Conservation (phyloP, 1,140 invertebrate genomes). For the Daktulosphaira vitifoliae region DNA sequence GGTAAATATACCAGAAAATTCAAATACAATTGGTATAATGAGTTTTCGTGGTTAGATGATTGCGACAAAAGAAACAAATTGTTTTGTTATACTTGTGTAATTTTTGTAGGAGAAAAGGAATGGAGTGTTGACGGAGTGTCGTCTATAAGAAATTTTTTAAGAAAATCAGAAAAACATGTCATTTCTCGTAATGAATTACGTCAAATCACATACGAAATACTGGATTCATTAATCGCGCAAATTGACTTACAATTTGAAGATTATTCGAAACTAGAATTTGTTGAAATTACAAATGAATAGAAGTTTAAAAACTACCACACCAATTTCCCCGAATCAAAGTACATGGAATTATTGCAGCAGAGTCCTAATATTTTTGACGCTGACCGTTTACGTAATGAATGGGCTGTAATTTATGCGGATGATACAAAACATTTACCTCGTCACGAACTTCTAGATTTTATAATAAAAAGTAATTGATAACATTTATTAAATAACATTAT, state of each 20-base stretch:
- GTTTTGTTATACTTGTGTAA: conserved; percentile 27
- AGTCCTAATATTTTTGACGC: not conserved
- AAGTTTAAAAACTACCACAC: not conserved
- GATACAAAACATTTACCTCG: not conserved
- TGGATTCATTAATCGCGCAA: conserved; percentile 3
- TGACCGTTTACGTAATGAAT: not conserved
- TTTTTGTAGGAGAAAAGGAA: conserved; percentile 20
- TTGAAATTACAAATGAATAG: conserved; percentile 7
- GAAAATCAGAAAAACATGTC: not conserved
- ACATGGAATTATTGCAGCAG: not conserved
- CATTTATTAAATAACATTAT: not conserved
- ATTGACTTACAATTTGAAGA: conserved; percentile 3
- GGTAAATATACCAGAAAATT: conserved; percentile 5
- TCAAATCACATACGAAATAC: not conserved
- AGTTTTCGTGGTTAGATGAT: conserved; percentile 8
- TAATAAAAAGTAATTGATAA: not conserved
- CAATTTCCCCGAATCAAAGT: not conserved
- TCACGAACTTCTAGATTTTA: not conserved
- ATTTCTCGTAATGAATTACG: no score
- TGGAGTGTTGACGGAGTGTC: conserved; percentile 22
- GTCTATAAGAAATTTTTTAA: conserved; percentile 1
- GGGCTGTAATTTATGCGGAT: not conserved
- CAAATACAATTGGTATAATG: not conserved
- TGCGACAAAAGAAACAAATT: conserved; percentile 6
- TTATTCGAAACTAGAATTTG: conserved; percentile 1